These are phyloP conservation scores for Abramis brama DNA, from an alignment of 2,113 vertebrate genomes.

Conservation along the genomic window DNA sequence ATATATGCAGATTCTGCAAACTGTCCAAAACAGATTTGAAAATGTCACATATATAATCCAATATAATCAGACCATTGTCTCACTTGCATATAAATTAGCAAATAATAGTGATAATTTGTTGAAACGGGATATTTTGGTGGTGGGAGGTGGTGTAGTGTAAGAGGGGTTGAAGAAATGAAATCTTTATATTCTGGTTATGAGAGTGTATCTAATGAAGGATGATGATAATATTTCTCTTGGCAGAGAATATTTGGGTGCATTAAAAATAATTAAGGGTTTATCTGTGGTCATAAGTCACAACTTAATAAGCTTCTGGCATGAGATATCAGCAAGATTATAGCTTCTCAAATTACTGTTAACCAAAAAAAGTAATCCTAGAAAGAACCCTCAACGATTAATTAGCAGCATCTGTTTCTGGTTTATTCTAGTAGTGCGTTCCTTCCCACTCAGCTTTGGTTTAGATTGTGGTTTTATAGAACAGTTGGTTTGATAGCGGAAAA, in stretches of 20 bases:
- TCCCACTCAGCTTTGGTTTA: constrained; percentile 12
- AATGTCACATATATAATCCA: not conserved
- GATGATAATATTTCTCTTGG: constrained; percentile 30
- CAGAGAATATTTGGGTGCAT: not conserved
- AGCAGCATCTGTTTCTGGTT: constrained; percentile 45
- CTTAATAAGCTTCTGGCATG: constrained; percentile 33
- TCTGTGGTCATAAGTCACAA: constrained; percentile 23
- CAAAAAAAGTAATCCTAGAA: constrained; percentile 46
- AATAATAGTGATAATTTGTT: not conserved
- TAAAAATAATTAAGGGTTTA: constrained; percentile 40
- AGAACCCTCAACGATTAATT: constrained; percentile 46
- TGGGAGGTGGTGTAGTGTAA: too few species aligned
- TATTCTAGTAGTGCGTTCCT: constrained; percentile 26
- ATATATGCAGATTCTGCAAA: not conserved
- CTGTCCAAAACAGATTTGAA: constrained; percentile 14
- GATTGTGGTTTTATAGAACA: constrained; percentile 27
- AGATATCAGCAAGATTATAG: constrained; percentile 32
- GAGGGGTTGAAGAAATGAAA: not conserved
- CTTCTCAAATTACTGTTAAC: constrained; percentile 27
- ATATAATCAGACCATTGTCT: not conserved
- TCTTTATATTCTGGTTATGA: constrained; percentile 12
- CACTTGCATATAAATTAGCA: constrained; percentile 9
- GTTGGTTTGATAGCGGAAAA: constrained; percentile 33
- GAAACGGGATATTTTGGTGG: not conserved
- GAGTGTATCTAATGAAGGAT: not conserved